These are phyloP conservation scores for Diarsia brunnea DNA, from an alignment of 2,888 invertebrate genomes.

Conservation along the genomic window DNA sequence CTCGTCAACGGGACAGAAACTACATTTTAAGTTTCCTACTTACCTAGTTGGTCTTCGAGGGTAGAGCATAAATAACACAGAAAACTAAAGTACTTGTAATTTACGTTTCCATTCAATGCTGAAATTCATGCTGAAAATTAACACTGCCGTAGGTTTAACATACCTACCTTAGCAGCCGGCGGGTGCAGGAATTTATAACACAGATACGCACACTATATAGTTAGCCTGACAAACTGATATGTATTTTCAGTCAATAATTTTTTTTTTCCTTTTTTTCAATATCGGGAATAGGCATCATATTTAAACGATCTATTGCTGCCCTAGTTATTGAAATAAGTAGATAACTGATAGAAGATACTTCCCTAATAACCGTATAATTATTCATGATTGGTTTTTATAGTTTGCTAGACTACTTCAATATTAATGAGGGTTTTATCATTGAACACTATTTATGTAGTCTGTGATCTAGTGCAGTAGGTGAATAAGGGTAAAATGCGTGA, in stretches of 20 bases:
- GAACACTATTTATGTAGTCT: not conserved
- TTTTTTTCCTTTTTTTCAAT: constrained; percentile 3
- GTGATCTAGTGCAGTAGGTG: not conserved
- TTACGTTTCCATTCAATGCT: not conserved
- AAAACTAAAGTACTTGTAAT: too few species aligned
- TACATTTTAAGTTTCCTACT: not conserved
- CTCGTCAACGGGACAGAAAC: too few species aligned
- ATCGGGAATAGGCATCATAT: not conserved
- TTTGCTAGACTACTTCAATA: not conserved
- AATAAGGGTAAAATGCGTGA: not conserved
- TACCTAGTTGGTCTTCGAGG: not conserved
- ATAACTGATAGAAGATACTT: not conserved
- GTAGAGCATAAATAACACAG: not conserved
- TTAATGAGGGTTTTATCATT: not conserved
- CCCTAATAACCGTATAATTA: not conserved
- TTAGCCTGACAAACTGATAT: constrained; percentile 1
- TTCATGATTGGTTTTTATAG: not conserved
- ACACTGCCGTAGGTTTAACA: not conserved
- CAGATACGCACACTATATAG: not conserved
- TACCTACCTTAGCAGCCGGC: constrained; percentile 18
- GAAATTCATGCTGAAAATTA: not conserved
- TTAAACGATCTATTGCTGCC: not conserved
- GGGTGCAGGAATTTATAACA: constrained; percentile 20
- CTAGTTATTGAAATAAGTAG: not conserved
- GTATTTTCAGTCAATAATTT: constrained; percentile 3